Evolutionary conservation across 2,113 vertebrate genomes (phyloP).

Genomic region (Oreochromis spilurus): DNA sequence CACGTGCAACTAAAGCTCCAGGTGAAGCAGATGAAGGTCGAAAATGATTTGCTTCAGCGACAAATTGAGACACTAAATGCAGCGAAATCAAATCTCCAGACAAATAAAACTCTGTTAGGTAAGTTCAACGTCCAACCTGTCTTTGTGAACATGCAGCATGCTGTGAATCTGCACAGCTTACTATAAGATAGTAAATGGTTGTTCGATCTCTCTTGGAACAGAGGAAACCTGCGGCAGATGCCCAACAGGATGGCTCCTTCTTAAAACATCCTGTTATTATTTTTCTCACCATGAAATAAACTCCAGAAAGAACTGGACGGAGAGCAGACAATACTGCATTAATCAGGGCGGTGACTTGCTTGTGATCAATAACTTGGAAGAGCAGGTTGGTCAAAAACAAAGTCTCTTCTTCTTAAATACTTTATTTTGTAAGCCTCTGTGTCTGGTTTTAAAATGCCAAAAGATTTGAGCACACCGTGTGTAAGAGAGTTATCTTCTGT

Average conservation of each 20-base stretch:
- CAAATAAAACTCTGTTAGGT: conserved; percentile 17
- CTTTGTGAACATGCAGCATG: not conserved
- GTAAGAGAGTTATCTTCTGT: not conserved
- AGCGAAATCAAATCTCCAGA: conserved; percentile 15
- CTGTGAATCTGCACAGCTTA: not conserved
- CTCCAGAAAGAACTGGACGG: conserved; percentile 45
- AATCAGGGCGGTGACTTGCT: conserved; percentile 44
- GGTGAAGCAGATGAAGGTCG: not conserved
- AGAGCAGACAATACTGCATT: conserved; percentile 52
- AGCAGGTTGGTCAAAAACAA: conserved; percentile 49
- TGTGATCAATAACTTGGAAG: conserved; percentile 34
- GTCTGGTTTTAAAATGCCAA: not conserved
- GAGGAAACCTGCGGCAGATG: conserved; percentile 53
- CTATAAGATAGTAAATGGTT: fast-evolving
- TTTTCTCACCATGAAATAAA: not conserved
- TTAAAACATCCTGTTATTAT: conserved; percentile 51
- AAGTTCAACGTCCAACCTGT: not conserved
- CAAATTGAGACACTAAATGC: conserved; percentile 16
- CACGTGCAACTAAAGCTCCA: not conserved
- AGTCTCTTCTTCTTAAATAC: fast-evolving
- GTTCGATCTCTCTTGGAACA: conserved; percentile 20
- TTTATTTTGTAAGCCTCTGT: not conserved
- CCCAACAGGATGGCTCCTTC: conserved; percentile 35
- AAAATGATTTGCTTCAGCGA: conserved; percentile 4
- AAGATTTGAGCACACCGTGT: not conserved